Base-by-base conservation (phyloP, 1,140 invertebrate genomes). In the Tribolium madens region DNA sequence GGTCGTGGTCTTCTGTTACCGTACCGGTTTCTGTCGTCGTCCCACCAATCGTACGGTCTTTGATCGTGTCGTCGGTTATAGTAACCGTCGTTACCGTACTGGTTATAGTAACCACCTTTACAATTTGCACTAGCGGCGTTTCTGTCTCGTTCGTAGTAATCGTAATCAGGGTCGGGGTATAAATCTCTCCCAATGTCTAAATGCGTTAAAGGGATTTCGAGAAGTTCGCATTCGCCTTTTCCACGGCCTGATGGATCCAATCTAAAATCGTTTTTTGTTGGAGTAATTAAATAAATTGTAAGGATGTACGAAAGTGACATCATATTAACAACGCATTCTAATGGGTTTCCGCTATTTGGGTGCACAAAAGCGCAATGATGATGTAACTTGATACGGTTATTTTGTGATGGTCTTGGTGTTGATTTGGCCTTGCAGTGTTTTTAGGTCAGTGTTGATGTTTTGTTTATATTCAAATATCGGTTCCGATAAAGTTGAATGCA, bases 71-170 rank as follows among this genome's bases (percentile, higher is more conserved):
- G 21, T 15, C 46, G n/a, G 26, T 12, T 36, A 17, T 76, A 64
- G 53, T 52, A 17, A 12, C 79, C 75, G 57, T 68, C 57, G 42
- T 72, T 46, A 15, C 76, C 53, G 31, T 75, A 64, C 10, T 50
- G 36, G 10, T 31, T 57, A 70, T 72, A 79, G 36, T 53, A 42
- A 46, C 57, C 52, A 6, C 47, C 18, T n/a, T 57, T 77, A 76
- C 88, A 88, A 75, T 87, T 86, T 13, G 82, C 82, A 0, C 83
- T 81, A 0, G 84, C 85, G 60, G 79, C 78, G 81, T 91, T 92
- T 53, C 91, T 85, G 84, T 94, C 92, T 13, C 90, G 86, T 78
- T 94, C 92, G 81, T 93, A 95, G 81, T 93, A 94, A 84, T 95
- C 93, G 78, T 91, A 94, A 33, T 92, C 90, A 10, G 90, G 88